Percentiles rank a stretch among this genome's conserved stretches.
Conservation (phyloP, 1,140 invertebrate species). For the Papilio xuthus region DNA sequence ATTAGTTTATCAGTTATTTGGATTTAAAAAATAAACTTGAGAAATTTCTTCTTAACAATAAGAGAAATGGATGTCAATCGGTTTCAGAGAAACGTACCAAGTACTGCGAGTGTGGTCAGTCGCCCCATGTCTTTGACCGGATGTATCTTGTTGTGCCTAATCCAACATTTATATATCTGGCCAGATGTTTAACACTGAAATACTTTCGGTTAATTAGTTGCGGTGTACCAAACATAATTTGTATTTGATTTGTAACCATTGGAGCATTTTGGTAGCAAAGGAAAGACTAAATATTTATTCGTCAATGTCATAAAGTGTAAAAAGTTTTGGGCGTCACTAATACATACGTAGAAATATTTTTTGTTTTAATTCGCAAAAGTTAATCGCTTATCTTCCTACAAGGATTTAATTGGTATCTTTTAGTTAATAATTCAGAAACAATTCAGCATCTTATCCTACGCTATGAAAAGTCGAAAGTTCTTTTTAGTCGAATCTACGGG, state of each 20-base stretch:
- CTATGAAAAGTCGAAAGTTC: too few relatives aligned
- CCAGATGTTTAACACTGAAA: background rate
- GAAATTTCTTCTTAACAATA: background rate
- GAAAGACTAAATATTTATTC: background rate
- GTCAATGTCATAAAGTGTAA: background rate
- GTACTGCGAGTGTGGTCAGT: constrained; percentile 55
- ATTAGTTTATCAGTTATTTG: background rate
- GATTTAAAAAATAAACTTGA: background rate
- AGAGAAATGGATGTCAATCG: background rate
- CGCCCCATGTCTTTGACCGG: constrained; percentile 56
- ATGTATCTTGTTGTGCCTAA: constrained; percentile 32
- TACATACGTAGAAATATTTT: background rate
- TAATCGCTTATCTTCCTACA: too few relatives aligned
- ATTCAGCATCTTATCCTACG: too few relatives aligned
- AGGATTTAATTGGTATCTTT: too few relatives aligned
- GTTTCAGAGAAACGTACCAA: constrained; percentile 48
- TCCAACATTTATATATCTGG: constrained; percentile 37
- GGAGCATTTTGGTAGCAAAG: background rate
- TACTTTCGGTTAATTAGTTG: background rate
- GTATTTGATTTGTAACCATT: constrained; percentile 13
- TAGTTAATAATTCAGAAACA: too few relatives aligned
- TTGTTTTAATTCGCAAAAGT: background rate
- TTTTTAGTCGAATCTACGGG: too few relatives aligned
- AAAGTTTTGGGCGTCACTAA: background rate
- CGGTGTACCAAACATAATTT: background rate